Evolutionary conservation across 2,888 invertebrate genomes (phyloP).

Genomic region (Eudemis profundana): DNA sequence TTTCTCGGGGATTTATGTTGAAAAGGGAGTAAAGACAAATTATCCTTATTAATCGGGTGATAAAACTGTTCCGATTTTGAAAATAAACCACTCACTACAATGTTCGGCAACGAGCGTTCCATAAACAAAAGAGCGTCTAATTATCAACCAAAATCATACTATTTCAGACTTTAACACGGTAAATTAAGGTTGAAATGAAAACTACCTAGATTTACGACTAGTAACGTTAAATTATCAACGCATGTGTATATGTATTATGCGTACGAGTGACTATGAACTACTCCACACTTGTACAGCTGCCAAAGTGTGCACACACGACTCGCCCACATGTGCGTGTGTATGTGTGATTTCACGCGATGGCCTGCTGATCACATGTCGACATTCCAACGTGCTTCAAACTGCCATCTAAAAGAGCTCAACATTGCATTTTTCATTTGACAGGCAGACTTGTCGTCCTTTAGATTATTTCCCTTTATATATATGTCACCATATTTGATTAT

Average conservation of each 20-base stretch:
- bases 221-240: background rate
- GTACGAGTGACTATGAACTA: constrained; percentile 30
- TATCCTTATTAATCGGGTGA: constrained; percentile 31
- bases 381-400: constrained; percentile 70
- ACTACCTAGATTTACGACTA: background rate
- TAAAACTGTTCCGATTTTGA: constrained; percentile 32
- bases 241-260: constrained; percentile 10
- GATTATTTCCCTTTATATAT: constrained; percentile 16
- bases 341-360: constrained; percentile 68
- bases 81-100: constrained; percentile 32
- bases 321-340: constrained; percentile 58
- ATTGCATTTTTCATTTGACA: constrained; percentile 53
- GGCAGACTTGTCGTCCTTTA: constrained; percentile 46
- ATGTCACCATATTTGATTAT: background rate
- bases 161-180: background rate
- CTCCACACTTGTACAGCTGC: constrained; percentile 55
- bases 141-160: background rate
- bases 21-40: constrained; percentile 13
- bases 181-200: background rate
- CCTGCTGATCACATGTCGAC: constrained; percentile 76
- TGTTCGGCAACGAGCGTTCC: constrained; percentile 11
- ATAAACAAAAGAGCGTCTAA: background rate
- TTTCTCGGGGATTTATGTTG: constrained; percentile 22
- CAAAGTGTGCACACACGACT: constrained; percentile 63
- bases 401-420: constrained; percentile 51